phyloP scores from a whole-genome alignment of 2,797 vertebrate species.

The Rhynchotus rufescens region DNA sequence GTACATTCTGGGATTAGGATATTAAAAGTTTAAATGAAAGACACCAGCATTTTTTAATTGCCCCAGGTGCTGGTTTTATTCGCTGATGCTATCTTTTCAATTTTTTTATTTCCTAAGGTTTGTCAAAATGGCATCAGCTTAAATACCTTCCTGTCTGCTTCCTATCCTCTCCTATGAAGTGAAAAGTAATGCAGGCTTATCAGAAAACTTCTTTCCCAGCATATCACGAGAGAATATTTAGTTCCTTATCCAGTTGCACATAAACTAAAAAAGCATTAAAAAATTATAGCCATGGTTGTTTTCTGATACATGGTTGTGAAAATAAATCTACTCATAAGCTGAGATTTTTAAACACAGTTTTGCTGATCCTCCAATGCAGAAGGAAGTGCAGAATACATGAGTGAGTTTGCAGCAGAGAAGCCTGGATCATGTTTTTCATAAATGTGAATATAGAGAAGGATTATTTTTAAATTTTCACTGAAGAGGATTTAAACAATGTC shows the following conservation, averaged over 20 bases:
- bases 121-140: not conserved
- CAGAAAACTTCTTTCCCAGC: not conserved
- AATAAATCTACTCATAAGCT: not conserved
- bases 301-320: not conserved
- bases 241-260: not conserved
- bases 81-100: not conserved
- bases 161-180: not conserved
- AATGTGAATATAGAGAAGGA: not conserved
- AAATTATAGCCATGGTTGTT: not conserved
- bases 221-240: not conserved
- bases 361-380: not conserved
- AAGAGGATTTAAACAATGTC: not conserved
- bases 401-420: not conserved
- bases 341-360: not conserved
- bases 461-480: not conserved
- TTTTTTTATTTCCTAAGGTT: not conserved
- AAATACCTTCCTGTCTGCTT: not conserved
- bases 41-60: not conserved
- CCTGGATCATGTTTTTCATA: not conserved
- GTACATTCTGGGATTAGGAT: not conserved
- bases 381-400: not conserved
- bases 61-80: not conserved
- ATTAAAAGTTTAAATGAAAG: not conserved
- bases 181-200: not conserved
- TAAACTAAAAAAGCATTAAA: not conserved